Conservation (phyloP, 2,888 invertebrate genomes). For the Morinoia aosen region DNA sequence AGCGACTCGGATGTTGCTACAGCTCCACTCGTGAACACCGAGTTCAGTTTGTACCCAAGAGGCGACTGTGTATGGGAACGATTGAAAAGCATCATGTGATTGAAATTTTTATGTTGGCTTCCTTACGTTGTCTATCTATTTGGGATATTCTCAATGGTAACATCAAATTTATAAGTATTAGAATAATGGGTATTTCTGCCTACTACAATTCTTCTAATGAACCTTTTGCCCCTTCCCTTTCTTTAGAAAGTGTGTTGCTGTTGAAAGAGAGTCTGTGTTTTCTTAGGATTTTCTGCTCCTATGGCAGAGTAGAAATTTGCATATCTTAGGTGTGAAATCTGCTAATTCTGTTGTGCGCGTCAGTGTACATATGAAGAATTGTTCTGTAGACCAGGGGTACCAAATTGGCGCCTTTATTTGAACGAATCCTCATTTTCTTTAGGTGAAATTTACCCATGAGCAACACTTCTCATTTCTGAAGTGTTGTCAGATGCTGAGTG, state of each 20-base stretch:
- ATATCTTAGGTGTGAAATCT: neutral
- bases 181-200: neutral
- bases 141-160: neutral
- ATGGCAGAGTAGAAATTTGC: neutral
- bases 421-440: no score
- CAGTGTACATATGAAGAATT: neutral
- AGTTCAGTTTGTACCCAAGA: neutral
- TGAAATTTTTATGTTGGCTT: neutral
- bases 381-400: no score
- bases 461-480: no score
- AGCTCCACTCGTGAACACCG: neutral
- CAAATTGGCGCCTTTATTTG: no score
- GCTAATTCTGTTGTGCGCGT: neutral
- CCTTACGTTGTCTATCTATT: neutral
- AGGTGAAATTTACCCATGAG: no score
- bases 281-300: neutral
- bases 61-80: neutral
- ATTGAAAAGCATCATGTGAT: neutral
- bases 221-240: neutral
- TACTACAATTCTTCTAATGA: neutral
- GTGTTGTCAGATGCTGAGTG: no score
- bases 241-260: neutral
- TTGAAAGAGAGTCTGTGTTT: neutral
- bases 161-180: neutral
- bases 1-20: neutral